A percentile compares a stretch with the other conserved stretches of the same genome.
Conservation (phyloP, 2,113 vertebrate genomes). For the Brienomyrus brachyistius region DNA sequence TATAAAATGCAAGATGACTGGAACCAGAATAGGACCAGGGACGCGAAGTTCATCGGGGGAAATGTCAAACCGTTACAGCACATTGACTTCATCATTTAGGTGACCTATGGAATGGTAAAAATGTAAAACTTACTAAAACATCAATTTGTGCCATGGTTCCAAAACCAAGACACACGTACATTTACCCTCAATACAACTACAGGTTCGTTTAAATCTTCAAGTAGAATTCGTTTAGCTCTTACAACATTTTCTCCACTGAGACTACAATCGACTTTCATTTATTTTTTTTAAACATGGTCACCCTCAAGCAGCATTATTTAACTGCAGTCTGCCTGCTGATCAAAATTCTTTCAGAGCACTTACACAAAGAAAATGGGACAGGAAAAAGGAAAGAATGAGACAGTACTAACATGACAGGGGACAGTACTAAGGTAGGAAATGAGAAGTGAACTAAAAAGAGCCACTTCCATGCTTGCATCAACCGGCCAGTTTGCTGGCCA, state of each 20-base stretch:
- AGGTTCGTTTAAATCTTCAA: conserved; percentile 27
- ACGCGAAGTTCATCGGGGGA: conserved; percentile 37
- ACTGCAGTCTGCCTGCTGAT: conserved; percentile 59
- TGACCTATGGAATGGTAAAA: conserved; percentile 60
- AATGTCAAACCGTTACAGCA: conserved; percentile 62
- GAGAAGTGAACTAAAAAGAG: conserved; percentile 65
- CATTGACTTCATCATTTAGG: conserved; percentile 59
- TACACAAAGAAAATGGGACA: conserved; percentile 18
- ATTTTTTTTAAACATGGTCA: conserved; percentile 38
- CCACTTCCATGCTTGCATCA: conserved; percentile 63
- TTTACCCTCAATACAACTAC: conserved; percentile 30
- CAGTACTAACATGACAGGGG: background rate
- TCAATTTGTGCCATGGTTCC: conserved; percentile 63
- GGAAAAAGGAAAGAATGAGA: conserved; percentile 3
- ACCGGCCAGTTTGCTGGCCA: conserved; percentile 93
- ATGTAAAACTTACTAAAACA: conserved; percentile 64
- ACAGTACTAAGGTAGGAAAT: conserved; percentile 20
- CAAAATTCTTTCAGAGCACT: conserved; percentile 30
- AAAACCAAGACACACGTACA: conserved; percentile 65
- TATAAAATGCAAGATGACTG: conserved; percentile 53
- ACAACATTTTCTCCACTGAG: conserved; percentile 47
- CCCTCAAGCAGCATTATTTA: conserved; percentile 65
- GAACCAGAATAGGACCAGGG: conserved; percentile 39
- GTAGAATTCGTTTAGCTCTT: conserved; percentile 35
- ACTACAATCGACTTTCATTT: conserved; percentile 44